Conservation (phyloP, 2,113 vertebrate species). For the Corythaeola cristata region DNA sequence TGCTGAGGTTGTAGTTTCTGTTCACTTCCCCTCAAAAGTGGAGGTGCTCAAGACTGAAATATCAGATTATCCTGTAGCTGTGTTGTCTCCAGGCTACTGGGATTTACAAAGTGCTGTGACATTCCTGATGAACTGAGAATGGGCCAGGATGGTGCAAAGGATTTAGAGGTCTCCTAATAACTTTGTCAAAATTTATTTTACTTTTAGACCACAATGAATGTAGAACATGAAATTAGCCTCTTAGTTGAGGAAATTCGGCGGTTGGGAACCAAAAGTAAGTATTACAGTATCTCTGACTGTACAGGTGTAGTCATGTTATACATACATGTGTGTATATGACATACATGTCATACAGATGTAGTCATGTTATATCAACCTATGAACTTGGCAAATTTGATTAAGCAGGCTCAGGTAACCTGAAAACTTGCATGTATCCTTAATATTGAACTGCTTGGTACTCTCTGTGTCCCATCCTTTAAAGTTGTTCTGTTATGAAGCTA, state of each 20-base stretch:
- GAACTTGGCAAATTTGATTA: background rate
- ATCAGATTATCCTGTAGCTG: background rate
- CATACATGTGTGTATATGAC: background rate
- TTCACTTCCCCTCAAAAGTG: background rate
- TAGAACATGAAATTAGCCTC: constrained; percentile 86
- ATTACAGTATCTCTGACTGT: background rate
- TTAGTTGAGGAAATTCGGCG: constrained; percentile 90
- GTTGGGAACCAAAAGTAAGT: constrained; percentile 90
- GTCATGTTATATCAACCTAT: background rate
- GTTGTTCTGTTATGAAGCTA: background rate
- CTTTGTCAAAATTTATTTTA: background rate
- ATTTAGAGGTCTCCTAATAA: background rate
- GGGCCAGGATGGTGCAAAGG: rapidly evolving
- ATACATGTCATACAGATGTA: background rate
- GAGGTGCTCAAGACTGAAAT: background rate
- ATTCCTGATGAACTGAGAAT: background rate
- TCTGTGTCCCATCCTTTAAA: background rate
- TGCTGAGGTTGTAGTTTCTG: background rate
- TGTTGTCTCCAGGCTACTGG: background rate
- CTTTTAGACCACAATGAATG: constrained; percentile 84
- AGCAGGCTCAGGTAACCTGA: background rate
- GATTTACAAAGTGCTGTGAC: background rate
- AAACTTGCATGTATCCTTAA: background rate
- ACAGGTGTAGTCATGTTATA: background rate
- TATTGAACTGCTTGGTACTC: background rate